phyloP scores from a whole-genome alignment of 2,113 vertebrate genomes.

The Chlamydotis undulata region DNA sequence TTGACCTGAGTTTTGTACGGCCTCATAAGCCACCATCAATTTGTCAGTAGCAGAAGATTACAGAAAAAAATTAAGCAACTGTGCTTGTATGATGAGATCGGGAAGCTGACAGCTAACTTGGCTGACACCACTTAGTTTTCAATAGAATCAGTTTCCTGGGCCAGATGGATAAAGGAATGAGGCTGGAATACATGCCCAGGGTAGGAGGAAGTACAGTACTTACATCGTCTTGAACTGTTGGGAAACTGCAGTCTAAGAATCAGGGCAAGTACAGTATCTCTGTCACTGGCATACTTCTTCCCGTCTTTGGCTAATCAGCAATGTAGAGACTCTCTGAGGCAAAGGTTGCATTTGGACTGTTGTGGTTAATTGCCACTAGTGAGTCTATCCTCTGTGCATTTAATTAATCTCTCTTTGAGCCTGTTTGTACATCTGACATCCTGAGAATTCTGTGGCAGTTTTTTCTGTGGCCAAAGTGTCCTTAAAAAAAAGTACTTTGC shows the following conservation, averaged over 20 bases:
- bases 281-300: background rate
- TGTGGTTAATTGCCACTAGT: background rate
- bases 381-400: background rate
- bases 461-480: background rate
- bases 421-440: background rate
- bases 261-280: background rate
- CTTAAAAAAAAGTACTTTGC: background rate
- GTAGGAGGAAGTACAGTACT: background rate
- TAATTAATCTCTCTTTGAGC: background rate
- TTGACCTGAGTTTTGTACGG: background rate
- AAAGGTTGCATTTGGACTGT: background rate
- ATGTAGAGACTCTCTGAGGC: background rate
- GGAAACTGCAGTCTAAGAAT: background rate
- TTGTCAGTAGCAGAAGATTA: background rate
- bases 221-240: background rate
- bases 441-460: background rate
- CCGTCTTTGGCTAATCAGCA: background rate
- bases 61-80: background rate
- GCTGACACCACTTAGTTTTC: background rate
- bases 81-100: background rate
- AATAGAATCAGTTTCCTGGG: background rate
- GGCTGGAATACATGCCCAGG: background rate
- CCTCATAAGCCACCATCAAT: background rate
- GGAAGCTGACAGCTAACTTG: background rate
- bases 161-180: background rate